phyloP scores from a whole-genome alignment of 2,113 vertebrate genomes.

The Orientallactaga bullata region DNA sequence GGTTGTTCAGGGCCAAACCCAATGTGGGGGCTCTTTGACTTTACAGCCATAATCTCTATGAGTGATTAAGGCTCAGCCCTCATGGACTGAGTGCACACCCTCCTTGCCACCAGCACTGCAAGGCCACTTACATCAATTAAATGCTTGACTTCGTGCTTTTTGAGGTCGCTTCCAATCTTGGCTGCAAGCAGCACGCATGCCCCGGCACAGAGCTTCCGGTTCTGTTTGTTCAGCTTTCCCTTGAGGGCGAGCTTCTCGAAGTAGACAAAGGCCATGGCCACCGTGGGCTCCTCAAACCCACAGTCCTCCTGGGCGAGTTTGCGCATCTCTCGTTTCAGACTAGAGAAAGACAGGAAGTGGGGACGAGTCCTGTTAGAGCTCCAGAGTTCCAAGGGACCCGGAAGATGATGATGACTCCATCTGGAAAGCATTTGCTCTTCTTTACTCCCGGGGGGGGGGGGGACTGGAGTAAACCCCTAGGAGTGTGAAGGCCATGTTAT shows the following conservation, averaged over 20 bases:
- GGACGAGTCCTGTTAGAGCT: not conserved
- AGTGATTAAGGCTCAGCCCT: too few relatives aligned
- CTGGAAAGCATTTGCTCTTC: not conserved
- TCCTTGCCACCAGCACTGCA: not conserved
- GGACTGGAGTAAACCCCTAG: not conserved
- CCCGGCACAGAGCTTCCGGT: conserved; percentile 98
- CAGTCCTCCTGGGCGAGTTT: conserved; percentile 97
- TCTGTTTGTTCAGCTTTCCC: conserved; percentile 99
- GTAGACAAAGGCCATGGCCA: conserved; percentile 99
- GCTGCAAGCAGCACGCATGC: conserved; percentile 97
- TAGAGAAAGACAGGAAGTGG: conserved; percentile 76
- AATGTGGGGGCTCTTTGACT: not conserved
- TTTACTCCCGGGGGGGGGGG: not conserved
- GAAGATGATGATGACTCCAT: not conserved
- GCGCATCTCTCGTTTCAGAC: conserved; percentile 97
- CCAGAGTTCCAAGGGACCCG: not conserved
- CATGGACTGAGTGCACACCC: rapidly evolving
- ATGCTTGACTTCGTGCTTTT: conserved; percentile 98
- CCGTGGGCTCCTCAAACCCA: conserved; percentile 96
- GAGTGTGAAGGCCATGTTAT: not conserved
- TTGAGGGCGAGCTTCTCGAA: conserved; percentile 99
- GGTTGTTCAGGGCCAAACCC: not conserved
- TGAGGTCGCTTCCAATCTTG: conserved; percentile 98
- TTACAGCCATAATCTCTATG: not conserved
- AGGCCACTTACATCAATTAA: conserved; percentile 95